Percentiles rank a stretch among this genome's conserved stretches.
Conservation (phyloP, 2,888 invertebrate genomes). For the Plagodis dolabraria region DNA sequence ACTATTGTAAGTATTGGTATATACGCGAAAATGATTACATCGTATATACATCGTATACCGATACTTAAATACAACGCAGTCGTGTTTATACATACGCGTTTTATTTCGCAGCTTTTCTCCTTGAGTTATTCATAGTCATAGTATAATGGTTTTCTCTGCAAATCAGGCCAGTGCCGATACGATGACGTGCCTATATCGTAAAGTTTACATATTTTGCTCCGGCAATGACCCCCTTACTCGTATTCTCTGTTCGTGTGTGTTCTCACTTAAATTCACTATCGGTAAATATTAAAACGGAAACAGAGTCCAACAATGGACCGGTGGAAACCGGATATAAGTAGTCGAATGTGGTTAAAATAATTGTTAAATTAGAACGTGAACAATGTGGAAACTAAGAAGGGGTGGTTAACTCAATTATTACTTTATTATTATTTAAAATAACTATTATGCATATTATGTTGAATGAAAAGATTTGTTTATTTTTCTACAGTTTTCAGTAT, state of each 20-base stretch:
- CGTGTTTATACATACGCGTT: too few relatives aligned
- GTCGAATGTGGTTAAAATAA: background rate
- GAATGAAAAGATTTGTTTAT: too few relatives aligned
- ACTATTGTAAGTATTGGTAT: too few relatives aligned
- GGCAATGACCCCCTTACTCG: conserved; percentile 45
- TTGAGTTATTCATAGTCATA: conserved; percentile 11
- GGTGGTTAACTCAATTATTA: too few relatives aligned
- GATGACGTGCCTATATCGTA: conserved; percentile 32
- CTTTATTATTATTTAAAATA: too few relatives aligned
- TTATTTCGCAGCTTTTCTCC: background rate
- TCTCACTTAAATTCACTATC: background rate
- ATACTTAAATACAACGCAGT: too few relatives aligned
- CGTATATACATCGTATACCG: too few relatives aligned
- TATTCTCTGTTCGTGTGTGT: conserved; percentile 1
- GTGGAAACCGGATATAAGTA: background rate
- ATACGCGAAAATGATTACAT: too few relatives aligned
- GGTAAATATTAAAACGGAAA: background rate
- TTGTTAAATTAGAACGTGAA: too few relatives aligned
- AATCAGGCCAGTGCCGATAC: conserved; percentile 48
- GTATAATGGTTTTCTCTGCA: conserved; percentile 15
- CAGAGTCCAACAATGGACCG: background rate
- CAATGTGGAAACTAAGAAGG: too few relatives aligned
- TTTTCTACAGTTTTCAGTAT: too few relatives aligned
- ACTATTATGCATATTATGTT: too few relatives aligned
- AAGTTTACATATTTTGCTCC: conserved; percentile 29